These are phyloP conservation scores for Heliconius charithonia DNA, from an alignment of 2,888 invertebrate genomes.

Conservation along the genomic window DNA sequence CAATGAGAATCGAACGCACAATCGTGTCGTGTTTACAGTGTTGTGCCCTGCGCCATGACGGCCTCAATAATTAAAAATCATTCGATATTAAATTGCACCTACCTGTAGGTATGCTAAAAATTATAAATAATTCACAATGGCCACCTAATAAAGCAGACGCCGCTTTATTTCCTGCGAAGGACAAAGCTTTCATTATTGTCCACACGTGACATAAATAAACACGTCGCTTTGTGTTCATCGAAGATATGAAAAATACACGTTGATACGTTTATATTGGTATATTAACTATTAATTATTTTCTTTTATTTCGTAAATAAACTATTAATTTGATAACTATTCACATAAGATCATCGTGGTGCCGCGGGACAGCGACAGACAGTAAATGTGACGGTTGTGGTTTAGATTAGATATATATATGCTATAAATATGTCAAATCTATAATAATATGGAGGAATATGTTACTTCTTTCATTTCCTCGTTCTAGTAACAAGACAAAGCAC, in stretches of 20 bases:
- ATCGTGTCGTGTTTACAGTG: too few species aligned
- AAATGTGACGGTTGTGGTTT: too few species aligned
- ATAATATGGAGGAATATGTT: too few species aligned
- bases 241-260: slow-evolving; percentile 21
- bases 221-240: slow-evolving; percentile 30
- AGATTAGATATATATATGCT: too few species aligned
- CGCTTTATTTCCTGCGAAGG: slow-evolving; percentile 28
- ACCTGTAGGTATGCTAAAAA: neutral
- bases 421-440: too few species aligned
- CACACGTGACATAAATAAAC: slow-evolving; percentile 41
- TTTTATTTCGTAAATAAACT: neutral
- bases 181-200: slow-evolving; percentile 36
- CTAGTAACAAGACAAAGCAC: too few species aligned
- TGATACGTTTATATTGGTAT: neutral
- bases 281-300: neutral
- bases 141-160: slow-evolving; percentile 44
- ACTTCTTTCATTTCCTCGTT: too few species aligned
- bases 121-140: slow-evolving; percentile 40
- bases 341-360: too few species aligned
- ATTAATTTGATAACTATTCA: too few species aligned
- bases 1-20: too few species aligned
- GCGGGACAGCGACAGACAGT: too few species aligned
- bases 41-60: too few species aligned
- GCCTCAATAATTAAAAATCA: neutral
- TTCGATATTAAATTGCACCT: neutral